Evolutionary conservation across 2,888 invertebrate species (phyloP).

Genomic region (Tetragnatha montana): DNA sequence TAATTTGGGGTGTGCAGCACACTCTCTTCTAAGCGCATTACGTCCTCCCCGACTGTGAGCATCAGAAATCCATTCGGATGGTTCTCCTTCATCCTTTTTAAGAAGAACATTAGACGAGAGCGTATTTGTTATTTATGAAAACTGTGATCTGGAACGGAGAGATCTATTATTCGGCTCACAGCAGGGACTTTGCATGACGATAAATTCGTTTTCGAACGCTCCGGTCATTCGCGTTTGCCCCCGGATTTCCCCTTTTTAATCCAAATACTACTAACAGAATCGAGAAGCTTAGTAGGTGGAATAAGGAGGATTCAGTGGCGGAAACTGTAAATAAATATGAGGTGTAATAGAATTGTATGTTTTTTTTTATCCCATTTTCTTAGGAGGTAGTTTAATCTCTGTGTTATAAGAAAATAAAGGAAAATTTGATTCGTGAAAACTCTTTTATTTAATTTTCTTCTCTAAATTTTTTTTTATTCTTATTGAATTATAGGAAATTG

Average conservation of each 20-base stretch:
- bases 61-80: neutral
- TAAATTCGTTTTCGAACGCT: neutral
- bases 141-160: neutral
- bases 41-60: too few species aligned
- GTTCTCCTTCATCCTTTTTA: neutral
- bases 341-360: neutral
- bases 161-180: neutral
- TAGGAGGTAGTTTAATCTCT: neutral
- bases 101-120: constrained; percentile 10
- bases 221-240: neutral
- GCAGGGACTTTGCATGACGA: neutral
- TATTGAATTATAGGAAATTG: neutral
- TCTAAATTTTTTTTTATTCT: neutral
- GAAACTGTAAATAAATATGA: neutral
- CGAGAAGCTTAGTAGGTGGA: neutral
- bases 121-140: neutral
- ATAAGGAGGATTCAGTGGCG: neutral
- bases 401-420: neutral
- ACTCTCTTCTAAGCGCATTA: too few species aligned
- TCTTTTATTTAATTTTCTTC: neutral
- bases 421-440: neutral
- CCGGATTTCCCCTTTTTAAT: neutral
- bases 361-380: neutral
- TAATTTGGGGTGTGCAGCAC: too few species aligned
- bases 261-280: neutral